A percentile compares a stretch with the other conserved stretches of the same genome.
phyloP scores from a whole-genome alignment of 2,888 invertebrate species.

The Leucania comma region DNA sequence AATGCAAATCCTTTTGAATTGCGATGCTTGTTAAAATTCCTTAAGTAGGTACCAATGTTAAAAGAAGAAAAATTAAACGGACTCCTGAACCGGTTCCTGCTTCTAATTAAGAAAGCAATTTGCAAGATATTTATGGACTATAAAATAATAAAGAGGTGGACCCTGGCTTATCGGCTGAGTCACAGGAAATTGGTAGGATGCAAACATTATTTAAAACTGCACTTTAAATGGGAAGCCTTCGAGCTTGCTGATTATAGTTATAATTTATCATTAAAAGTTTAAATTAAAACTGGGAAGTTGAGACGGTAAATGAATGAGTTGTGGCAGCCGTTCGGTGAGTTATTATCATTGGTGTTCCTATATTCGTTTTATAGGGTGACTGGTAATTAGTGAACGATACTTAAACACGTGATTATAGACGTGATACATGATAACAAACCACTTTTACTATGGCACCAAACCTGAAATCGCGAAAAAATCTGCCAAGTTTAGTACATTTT shows the following conservation, averaged over 20 bases:
- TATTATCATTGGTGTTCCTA: constrained; percentile 28
- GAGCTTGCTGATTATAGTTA: constrained; percentile 36
- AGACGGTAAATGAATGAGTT: constrained; percentile 33
- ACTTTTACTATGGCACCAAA: too few species aligned
- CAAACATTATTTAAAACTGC: constrained; percentile 70
- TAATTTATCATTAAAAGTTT: constrained; percentile 56
- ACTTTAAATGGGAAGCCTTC: constrained; percentile 68
- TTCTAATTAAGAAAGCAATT: constrained; percentile 88
- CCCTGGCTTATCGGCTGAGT: constrained; percentile 75
- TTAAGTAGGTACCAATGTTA: constrained; percentile 62
- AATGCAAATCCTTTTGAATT: constrained; percentile 65
- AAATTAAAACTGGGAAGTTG: constrained; percentile 43
- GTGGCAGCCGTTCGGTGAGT: constrained; percentile 24
- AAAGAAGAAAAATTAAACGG: constrained; percentile 74
- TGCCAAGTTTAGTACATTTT: too few species aligned
- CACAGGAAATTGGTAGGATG: constrained; percentile 75
- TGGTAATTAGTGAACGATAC: too few species aligned
- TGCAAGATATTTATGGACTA: constrained; percentile 86
- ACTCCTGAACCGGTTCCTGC: constrained; percentile 75
- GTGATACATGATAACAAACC: too few species aligned
- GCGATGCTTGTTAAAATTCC: constrained; percentile 57
- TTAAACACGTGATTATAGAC: too few species aligned
- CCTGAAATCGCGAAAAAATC: too few species aligned
- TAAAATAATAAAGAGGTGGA: constrained; percentile 79
- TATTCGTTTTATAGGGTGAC: too few species aligned